These are phyloP conservation scores for Hemicrepidius hirtus DNA, from an alignment of 2,888 invertebrate species.

Conservation along the genomic window DNA sequence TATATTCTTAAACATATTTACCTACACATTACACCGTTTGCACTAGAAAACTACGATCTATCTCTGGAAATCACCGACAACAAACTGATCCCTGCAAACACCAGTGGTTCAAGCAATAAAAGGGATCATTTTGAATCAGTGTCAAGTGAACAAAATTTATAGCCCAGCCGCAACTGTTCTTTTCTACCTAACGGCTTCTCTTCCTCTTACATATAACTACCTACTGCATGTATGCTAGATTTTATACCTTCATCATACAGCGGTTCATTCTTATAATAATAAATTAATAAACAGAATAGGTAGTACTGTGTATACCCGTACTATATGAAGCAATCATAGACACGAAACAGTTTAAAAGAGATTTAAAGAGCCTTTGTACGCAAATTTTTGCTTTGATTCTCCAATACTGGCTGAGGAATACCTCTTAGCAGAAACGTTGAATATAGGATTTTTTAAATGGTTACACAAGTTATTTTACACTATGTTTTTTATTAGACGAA, in stretches of 20 bases:
- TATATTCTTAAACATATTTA: too few species aligned
- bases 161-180: constrained; percentile 67
- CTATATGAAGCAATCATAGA: too few species aligned
- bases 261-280: not conserved
- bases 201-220: constrained; percentile 36
- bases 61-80: constrained; percentile 63
- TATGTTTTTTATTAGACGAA: too few species aligned
- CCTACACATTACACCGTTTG: not conserved
- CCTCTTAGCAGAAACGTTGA: too few species aligned
- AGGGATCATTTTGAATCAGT: constrained; percentile 74
- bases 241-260: not conserved
- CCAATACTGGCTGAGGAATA: too few species aligned
- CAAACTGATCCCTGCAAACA: constrained; percentile 66
- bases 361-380: too few species aligned
- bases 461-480: too few species aligned
- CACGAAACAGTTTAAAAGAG: too few species aligned
- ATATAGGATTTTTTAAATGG: too few species aligned
- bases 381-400: too few species aligned
- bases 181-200: constrained; percentile 60
- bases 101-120: constrained; percentile 72
- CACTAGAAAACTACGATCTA: constrained; percentile 38
- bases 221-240: not conserved
- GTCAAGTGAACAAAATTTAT: constrained; percentile 76
- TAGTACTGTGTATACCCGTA: too few species aligned
- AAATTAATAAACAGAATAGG: not conserved